Percentiles rank a stretch among this genome's conserved stretches.
phyloP scores from a whole-genome alignment of 2,888 invertebrate species.

The Metallyticus violacea region DNA sequence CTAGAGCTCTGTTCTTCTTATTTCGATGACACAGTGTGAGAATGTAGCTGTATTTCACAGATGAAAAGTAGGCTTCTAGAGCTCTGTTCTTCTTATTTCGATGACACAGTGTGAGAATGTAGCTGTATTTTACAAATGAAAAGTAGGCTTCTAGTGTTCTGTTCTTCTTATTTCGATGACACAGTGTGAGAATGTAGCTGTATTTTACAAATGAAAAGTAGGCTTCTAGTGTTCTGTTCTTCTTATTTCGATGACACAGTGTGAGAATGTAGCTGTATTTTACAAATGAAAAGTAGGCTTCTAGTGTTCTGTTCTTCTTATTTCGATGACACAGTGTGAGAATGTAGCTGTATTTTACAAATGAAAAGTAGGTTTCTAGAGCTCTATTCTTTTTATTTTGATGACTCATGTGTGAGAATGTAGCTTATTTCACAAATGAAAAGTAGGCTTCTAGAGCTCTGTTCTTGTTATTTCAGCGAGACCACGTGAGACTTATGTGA shows the following conservation, averaged over 20 bases:
- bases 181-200: neutral
- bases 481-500: neutral
- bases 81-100: no score
- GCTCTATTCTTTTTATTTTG: no score
- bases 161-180: no score
- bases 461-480: neutral
- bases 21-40: neutral
- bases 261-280: no score
- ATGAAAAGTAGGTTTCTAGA: neutral
- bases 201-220: neutral
- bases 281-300: no score
- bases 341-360: neutral
- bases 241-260: no score
- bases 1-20: no score
- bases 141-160: no score
- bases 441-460: neutral
- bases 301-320: no score
- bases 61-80: neutral
- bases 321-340: neutral
- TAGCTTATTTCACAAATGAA: neutral
- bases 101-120: no score
- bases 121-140: no score
- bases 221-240: neutral
- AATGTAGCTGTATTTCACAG: neutral
- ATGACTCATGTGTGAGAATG: neutral